Conservation (phyloP, 2,888 invertebrate species). For the Torymus tubicola region DNA sequence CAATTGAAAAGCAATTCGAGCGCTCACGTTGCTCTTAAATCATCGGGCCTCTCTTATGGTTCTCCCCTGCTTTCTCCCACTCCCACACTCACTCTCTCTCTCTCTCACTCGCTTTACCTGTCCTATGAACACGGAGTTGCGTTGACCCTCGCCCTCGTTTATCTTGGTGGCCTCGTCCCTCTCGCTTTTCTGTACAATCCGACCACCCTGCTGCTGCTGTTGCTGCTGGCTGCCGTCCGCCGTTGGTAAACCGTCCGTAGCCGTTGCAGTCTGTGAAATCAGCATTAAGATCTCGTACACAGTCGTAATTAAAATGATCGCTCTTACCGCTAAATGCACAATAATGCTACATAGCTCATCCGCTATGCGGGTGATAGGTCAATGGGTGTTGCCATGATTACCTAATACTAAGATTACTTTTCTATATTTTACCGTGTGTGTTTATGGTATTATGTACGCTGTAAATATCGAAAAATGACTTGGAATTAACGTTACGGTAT, state of each 20-base stretch:
- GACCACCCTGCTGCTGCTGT: slow-evolving; percentile 65
- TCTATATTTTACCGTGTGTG: not conserved
- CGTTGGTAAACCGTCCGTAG: slow-evolving; percentile 62
- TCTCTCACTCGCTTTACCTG: slow-evolving; percentile 68
- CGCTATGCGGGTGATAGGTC: no score
- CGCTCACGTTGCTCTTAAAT: slow-evolving; percentile 59
- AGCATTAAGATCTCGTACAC: slow-evolving; percentile 48
- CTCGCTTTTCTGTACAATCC: slow-evolving; percentile 69
- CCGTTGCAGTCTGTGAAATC: slow-evolving; percentile 42
- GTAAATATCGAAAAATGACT: slow-evolving; percentile 60
- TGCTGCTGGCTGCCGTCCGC: slow-evolving; percentile 62
- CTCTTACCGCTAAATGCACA: not conserved
- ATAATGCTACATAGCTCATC: not conserved
- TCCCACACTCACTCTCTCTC: no score
- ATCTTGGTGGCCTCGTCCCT: slow-evolving; percentile 71
- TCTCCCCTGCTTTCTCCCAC: not conserved
- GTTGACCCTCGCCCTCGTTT: slow-evolving; percentile 71
- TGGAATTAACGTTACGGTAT: not conserved
- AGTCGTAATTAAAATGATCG: not conserved
- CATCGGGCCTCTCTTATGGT: slow-evolving; percentile 46
- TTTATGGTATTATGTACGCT: no score
- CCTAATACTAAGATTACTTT: not conserved
- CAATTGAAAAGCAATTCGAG: slow-evolving; percentile 46
- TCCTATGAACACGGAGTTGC: slow-evolving; percentile 73
- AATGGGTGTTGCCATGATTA: not conserved